Evolutionary conservation across 2,888 invertebrate genomes (phyloP), one percentile per base, ranked within the genome.

Genomic region (Conus canariensis): DNA sequence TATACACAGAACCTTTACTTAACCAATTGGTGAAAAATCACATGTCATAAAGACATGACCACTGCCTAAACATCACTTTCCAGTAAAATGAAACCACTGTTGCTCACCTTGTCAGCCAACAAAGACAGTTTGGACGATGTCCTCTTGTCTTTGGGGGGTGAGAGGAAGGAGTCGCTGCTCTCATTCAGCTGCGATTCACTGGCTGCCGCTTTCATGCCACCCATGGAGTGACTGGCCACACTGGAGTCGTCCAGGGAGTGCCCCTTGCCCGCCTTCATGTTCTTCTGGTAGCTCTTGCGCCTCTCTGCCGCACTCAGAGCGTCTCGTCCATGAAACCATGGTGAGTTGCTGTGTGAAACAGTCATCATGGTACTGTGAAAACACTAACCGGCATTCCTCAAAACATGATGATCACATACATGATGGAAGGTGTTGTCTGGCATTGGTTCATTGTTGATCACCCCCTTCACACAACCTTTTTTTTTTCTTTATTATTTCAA

Each of bases 281-380:
- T 93, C 91, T 93, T 93, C 89, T 92, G 91, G 92, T 94, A 95
- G 70, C 93, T 93, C 92, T 95, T 92, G 70, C 93, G 45, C 88
- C 94, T 83, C 90, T 93, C 93, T 90, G 93, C 90, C 85, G 93
- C 93, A 90, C 92, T 93, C 88, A 92, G 56, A 70, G 92, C 93
- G 97, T 93, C 98, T 99, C 99, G 93, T 98, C 99, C 0, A 97
- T 97, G 96, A 98, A 99, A 96, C 98, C 98, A 90, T 98, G 97
- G 93, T 98, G 98, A 30, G 99, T 97, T 93, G 98, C 98, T 98
- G 96, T 9, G 91, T 90, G 90, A 90, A 60, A 74, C 25, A 10
- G 25, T 30, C 1, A 16, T 8, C 30, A 30, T 30, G 25, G 80
- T 30, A 64, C 64, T 10, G 12, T 64, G 7, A 74, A 77, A 83